Conservation (phyloP, 2,113 vertebrate species). For the Parotia lawesii region DNA sequence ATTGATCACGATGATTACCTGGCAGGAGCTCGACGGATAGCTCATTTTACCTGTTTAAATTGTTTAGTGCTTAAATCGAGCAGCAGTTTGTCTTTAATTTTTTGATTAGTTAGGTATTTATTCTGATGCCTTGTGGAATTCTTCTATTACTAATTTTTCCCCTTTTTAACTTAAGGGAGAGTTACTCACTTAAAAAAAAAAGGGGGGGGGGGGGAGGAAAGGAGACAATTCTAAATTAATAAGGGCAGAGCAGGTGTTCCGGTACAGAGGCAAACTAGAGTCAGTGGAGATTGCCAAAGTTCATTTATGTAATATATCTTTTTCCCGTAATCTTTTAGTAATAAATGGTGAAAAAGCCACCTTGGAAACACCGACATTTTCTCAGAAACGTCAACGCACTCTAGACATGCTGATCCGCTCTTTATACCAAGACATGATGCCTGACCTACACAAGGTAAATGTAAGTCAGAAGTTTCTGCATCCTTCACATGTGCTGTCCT, state of each 20-base stretch:
- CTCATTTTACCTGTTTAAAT: not conserved
- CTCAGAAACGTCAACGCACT: slow-evolving; percentile 96
- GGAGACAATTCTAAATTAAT: not conserved
- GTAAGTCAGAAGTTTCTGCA: not conserved
- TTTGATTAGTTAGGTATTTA: not conserved
- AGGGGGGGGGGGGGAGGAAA: not conserved
- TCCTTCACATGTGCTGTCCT: not conserved
- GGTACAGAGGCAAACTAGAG: not conserved
- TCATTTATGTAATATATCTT: not conserved
- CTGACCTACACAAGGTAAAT: slow-evolving; percentile 92
- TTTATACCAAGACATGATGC: slow-evolving; percentile 93
- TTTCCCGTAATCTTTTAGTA: slow-evolving; percentile 74
- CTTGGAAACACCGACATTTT: slow-evolving; percentile 95
- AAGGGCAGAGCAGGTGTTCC: not conserved
- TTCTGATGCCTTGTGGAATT: not conserved
- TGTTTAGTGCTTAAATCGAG: not conserved
- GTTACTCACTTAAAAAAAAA: not conserved
- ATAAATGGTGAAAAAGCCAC: slow-evolving; percentile 99
- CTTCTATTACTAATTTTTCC: not conserved
- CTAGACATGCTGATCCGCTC: slow-evolving; percentile 98
- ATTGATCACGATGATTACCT: not conserved
- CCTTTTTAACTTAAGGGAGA: not conserved
- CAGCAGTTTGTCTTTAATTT: not conserved
- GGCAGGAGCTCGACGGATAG: not conserved
- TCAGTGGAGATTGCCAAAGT: not conserved